Evolutionary conservation across 2,888 invertebrate species (phyloP), one percentile per base, ranked within the genome.

Genomic region (Byasa hedistus): DNA sequence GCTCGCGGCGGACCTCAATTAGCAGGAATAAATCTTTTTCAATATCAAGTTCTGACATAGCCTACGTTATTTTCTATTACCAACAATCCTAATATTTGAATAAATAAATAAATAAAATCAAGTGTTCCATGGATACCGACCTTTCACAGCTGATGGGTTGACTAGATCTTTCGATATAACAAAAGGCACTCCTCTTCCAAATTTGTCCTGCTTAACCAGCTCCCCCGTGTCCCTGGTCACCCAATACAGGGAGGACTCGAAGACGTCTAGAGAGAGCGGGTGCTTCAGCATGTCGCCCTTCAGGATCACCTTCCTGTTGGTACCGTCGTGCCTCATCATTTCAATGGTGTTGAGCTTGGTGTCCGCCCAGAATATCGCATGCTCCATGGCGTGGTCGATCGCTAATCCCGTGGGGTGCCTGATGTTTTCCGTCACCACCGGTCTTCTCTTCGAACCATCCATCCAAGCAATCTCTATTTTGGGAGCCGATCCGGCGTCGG

Each of bases 391-490:
- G 77, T 96, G 96, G 81, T 99, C 99, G 59, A 99, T 95, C 0
- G 98, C 94, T 15, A 99, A 83, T 0, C 98, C 98, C 0, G 97
- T 94, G 0, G 99, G 99, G 77, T 96, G 96, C 27, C 97, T 93
- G 32, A 99, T 94, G 69, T 94, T 94, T 69, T 97, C 97, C 0
- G 95, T 94, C 10, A 98, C 95, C 3, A 99, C 84, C 0, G 96
- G 94, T 64, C 95, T 92, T 2, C 98, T 93, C 81, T 97, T 96
- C 0, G 96, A 96, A 0, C 99, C 99, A 79, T 98, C 99, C 98
- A 99, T 97, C 98, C 98, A 99, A 2, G 98, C 94, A 4, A 95
- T 94, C 83, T 99, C 99, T 69, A 99, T 98, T 86, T 98, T 99
- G 0, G 98, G 97, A 3, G 95, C 95, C 0, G 95, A 95, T 7